These are phyloP conservation scores for Drosophila bunnanda DNA, from an alignment of 2,888 invertebrate genomes.

Conservation along the genomic window DNA sequence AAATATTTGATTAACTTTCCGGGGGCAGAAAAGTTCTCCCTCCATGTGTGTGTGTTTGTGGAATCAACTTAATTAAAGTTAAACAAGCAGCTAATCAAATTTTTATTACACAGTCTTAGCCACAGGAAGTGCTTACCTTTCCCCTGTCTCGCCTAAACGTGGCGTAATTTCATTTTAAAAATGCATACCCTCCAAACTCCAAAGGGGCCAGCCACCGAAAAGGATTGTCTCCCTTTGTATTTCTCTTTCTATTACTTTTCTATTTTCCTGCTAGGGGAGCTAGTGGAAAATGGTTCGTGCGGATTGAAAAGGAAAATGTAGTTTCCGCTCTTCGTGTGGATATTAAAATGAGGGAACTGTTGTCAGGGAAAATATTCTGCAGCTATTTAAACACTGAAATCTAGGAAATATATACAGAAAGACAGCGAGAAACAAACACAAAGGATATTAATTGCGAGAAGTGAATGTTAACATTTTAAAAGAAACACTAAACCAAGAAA, in stretches of 20 bases:
- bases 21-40: not conserved
- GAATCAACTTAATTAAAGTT: constrained; percentile 79
- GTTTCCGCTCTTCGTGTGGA: not conserved
- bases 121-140: constrained; percentile 19
- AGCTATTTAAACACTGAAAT: not conserved
- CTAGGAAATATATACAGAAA: not conserved
- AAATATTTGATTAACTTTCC: constrained; percentile 66
- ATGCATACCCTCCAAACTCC: constrained; percentile 50
- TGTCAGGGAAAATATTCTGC: not conserved
- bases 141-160: constrained; percentile 53
- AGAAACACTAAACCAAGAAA: not conserved
- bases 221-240: constrained; percentile 3
- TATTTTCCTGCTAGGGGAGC: not conserved
- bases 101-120: constrained; percentile 66
- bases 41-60: constrained; percentile 11
- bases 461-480: too few species aligned
- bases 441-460: not conserved
- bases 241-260: not conserved
- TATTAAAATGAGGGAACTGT: not conserved
- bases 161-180: constrained; percentile 77
- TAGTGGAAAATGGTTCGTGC: not conserved
- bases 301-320: constrained; percentile 8
- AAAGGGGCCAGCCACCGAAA: constrained; percentile 1
- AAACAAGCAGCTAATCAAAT: constrained; percentile 80
- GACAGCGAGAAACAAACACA: not conserved